Evolutionary conservation across 2,797 vertebrate genomes (phyloP), one percentile per base, ranked within the genome.

Genomic region (Spheniscus humboldti): DNA sequence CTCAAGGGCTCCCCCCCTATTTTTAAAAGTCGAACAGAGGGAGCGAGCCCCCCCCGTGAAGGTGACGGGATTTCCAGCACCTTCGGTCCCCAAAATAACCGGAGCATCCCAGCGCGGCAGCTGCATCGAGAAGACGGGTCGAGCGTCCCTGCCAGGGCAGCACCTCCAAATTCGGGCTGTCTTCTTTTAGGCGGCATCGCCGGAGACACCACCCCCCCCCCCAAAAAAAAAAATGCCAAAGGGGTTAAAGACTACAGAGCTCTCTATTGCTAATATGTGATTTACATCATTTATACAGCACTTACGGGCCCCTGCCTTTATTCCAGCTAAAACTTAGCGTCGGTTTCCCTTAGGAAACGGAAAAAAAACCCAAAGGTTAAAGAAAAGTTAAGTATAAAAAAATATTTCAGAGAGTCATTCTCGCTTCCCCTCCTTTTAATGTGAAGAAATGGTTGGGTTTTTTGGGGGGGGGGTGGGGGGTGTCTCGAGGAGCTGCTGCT

Each of bases 311-410:
- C 90, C 67, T 86, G 82, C 72, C 86, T 96, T 97, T 95, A 97
- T 96, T 96, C 89, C 88, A 79, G 92, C 92, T 60, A 41, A 69
- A 94, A n/a, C 33, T 76, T 37, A 35, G 81, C 86, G 76, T 83
- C 13, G 9, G 62, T 82, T 96, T 96, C 86, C 48, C 67, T 87
- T 85, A 72, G 89, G 90, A 87, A 96, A 86, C 43, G 69, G 74
- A 60, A 88, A 81, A 88, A 92, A 83, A 43, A 5, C 53, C 20
- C 56, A 25, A 84, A 95, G 92, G 82, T 88, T 85, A 87, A 91
- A 92, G 90, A 85, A 91, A 92, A 97, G 77, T 92, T 90, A 97
- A 92, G 96, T 93, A 97, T 87, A 96, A 94, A 96, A 92, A 96
- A 91, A 63, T 55, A 93, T 90, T 94, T 66, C 48, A 90, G 86